Evolutionary conservation across 2,113 vertebrate genomes (phyloP).

Genomic region (Choloepus hoffmanni): DNA sequence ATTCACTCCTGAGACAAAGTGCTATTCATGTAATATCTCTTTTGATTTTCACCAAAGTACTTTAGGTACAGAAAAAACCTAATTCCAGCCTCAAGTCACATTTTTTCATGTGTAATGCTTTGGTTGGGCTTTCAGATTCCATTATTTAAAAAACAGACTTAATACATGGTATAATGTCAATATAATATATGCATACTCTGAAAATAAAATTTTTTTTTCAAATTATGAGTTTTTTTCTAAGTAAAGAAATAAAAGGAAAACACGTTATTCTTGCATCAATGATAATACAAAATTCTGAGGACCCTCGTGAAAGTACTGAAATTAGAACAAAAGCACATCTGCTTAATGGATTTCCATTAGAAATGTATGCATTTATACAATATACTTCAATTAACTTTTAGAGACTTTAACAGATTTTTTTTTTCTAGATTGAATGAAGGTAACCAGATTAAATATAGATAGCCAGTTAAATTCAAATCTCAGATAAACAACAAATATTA

Average conservation of each 20-base stretch:
- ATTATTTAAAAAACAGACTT: background rate
- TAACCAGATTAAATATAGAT: background rate
- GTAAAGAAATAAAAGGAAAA: slow-evolving; percentile 35
- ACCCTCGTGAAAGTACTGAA: background rate
- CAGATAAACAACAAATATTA: background rate
- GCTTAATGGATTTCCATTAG: slow-evolving; percentile 15
- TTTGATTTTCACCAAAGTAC: slow-evolving; percentile 60
- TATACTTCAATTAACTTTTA: slow-evolving; percentile 18
- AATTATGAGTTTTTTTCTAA: background rate
- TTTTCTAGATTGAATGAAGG: background rate
- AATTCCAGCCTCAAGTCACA: background rate
- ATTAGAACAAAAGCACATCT: background rate
- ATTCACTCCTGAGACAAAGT: slow-evolving; percentile 65
- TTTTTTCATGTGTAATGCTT: background rate
- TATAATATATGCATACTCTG: background rate
- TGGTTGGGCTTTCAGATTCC: background rate
- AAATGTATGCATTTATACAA: background rate
- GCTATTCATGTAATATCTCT: slow-evolving; percentile 57
- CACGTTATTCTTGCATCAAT: background rate
- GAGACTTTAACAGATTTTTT: background rate
- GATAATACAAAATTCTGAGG: background rate
- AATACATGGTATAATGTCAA: background rate
- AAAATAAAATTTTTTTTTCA: background rate
- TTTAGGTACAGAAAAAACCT: slow-evolving; percentile 23
- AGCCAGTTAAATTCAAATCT: background rate